A percentile compares a stretch with the other conserved stretches of the same genome.
phyloP scores from a whole-genome alignment of 2,113 vertebrate genomes.

The Ondatra zibethicus region DNA sequence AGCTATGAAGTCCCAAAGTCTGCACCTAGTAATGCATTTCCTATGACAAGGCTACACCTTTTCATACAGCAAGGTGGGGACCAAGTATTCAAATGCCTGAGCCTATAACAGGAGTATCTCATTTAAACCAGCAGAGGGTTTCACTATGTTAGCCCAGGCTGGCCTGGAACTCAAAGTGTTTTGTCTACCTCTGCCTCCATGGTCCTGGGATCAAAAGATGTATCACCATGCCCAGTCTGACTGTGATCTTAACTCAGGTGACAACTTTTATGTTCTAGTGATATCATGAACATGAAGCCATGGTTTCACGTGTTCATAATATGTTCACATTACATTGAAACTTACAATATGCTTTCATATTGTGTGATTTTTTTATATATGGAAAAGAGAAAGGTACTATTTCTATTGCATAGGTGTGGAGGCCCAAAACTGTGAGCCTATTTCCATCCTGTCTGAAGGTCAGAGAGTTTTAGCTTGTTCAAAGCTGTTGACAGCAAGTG shows the following conservation, averaged over 20 bases:
- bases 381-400: background rate
- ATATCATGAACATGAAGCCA: conserved; percentile 29
- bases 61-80: background rate
- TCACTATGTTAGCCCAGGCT: background rate
- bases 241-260: conserved; percentile 20
- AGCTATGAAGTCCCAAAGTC: background rate
- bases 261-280: conserved; percentile 37
- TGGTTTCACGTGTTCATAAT: background rate
- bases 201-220: background rate
- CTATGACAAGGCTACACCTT: background rate
- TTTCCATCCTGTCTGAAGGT: no score
- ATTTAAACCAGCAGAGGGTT: background rate
- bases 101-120: background rate
- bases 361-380: background rate
- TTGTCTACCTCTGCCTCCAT: background rate
- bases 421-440: no score
- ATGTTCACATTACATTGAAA: background rate
- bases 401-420: background rate
- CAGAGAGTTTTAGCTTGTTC: no score
- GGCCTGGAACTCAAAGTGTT: background rate
- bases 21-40: no score
- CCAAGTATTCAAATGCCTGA: background rate
- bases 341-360: background rate
- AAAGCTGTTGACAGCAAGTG: no score
- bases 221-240: background rate